Evolutionary conservation across 30 jellyfish, hydroid and myxozoan genomes (phyloP), one percentile per base, ranked within the genome.

Genomic region (Catostylus mosaicus): DNA sequence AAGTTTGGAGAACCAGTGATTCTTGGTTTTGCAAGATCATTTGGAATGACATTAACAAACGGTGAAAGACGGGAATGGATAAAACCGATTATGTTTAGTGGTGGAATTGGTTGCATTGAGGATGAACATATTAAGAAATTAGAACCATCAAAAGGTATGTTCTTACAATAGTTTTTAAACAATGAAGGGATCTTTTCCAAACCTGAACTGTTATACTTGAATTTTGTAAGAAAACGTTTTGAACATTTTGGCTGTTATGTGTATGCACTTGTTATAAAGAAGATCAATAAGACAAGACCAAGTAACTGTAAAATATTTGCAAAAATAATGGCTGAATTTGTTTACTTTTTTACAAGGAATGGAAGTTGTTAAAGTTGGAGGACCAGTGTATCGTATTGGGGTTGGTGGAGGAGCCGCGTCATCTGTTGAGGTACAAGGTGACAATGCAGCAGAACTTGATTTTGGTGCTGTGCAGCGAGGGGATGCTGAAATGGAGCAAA

Each of bases 361-460:
- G 98, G 89, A 92, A 74, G 98, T 92, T 27, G 91, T 92, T 24
- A 92, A 92, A 70, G 75, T 92, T 26, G 98, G 98, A 6, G 98
- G 98, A 12, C 98, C 98, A 1, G 97, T 87, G 18, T 86, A 86
- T 59, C 96, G 98, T 20, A 93, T 93, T 75, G 98, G 98, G 14
- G 97, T 93, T 87, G 98, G 98, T 23, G 98, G 98, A 10, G 98
- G 98, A 2, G 98, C 98, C 2, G 98, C 98, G 19, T 93, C 98
- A 16, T 93, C 98, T 10, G 92, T 93, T 26, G 82, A 92, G 47
- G 96, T 93, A n/a, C 97, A 87, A 57, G 97, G 98, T 47, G 98
- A 93, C 68, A 87, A 93, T 69, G 85, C 86, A 30, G 96, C 20
- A 56, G 97, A 87, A 57, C 91, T 93, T 29, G 98, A 93, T 65